Base-by-base conservation (phyloP, 2,797 vertebrate genomes). In the Pangasius krempfi region DNA sequence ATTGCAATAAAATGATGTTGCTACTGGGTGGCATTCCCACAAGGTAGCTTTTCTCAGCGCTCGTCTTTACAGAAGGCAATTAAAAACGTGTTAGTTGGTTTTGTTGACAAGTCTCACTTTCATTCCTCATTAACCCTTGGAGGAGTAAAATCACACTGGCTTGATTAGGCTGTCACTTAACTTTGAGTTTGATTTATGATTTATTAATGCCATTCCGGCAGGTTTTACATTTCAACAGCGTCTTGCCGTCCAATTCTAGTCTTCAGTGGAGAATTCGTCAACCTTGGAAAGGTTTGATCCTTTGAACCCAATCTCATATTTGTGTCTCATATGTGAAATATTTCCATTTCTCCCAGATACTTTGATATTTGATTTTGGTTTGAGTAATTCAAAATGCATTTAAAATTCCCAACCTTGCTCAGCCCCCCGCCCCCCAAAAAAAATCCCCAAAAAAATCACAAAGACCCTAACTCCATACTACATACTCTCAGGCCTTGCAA, bases 81-180 rank as follows among this genome's bases (percentile, higher is more conserved):
- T 84, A 80, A 89, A 87, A 89, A 50, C 40, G 72, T 82, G 88
- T 79, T 84, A 33, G 56, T 76, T 68, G 50, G 81, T 79, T 84
- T 84, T 79, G 89, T 78, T 85, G 85, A 79, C 80, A 72, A 47
- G 80, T 79, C 40, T 84, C 72, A 72, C 86, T 83, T 80, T 75
- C 86, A 50, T 87, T 89, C 40, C 72, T 68, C 73, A 80, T 87
- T 84, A 89, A 89, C 72, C 85, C 44, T 70, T n/a, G 64, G 60
- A 76, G 60, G 64, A 86, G 30, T 44, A 27, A 30, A 52, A 60
- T 66, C 82, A 56, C 82, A 14, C 84, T 33, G 54, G n/a, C 27
- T 37, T 78, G 80, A 87, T 83, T 84, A 75, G 40, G 25, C 75
- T 89, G 86, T 70, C 62, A 75, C 62, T 73, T 25, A 14, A 37